phyloP scores from a whole-genome alignment of 2,113 vertebrate species.

The Puffinus mauretanicus region DNA sequence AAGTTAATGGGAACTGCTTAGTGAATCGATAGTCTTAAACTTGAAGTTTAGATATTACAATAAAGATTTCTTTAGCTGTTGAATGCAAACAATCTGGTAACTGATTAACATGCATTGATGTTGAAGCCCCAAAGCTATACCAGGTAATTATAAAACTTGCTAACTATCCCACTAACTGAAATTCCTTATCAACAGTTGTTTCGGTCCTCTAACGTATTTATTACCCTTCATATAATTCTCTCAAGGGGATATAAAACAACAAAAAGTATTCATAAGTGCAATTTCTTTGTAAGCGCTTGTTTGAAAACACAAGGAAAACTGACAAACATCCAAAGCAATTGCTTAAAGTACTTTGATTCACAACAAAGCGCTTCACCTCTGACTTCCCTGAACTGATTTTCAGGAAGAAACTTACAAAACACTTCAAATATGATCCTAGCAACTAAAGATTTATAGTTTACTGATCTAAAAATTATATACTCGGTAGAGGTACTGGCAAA shows the following conservation, averaged over 20 bases:
- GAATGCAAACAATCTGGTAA: slow-evolving; percentile 36
- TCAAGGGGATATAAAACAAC: slow-evolving; percentile 32
- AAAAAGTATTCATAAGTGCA: not conserved
- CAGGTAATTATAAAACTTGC: not conserved
- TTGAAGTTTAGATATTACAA: not conserved
- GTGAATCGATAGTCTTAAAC: not conserved
- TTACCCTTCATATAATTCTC: slow-evolving; percentile 36
- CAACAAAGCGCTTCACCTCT: not conserved
- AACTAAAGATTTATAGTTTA: not conserved
- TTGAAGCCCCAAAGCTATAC: not conserved
- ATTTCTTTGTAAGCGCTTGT: not conserved
- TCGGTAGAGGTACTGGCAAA: not conserved
- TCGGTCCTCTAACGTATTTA: slow-evolving; percentile 29
- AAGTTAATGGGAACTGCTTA: not conserved
- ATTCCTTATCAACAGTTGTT: slow-evolving; percentile 37
- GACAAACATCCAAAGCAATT: not conserved
- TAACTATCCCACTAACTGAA: slow-evolving; percentile 34
- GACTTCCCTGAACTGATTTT: not conserved
- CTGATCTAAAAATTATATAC: not conserved
- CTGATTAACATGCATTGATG: slow-evolving; percentile 52
- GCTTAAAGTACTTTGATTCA: slow-evolving; percentile 3
- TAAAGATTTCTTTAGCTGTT: not conserved
- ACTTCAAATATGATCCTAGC: not conserved
- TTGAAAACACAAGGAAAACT: slow-evolving; percentile 8
- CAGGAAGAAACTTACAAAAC: not conserved